Evolutionary conservation across 2,888 invertebrate genomes (phyloP).

Genomic region (Chymomyza caudatula): DNA sequence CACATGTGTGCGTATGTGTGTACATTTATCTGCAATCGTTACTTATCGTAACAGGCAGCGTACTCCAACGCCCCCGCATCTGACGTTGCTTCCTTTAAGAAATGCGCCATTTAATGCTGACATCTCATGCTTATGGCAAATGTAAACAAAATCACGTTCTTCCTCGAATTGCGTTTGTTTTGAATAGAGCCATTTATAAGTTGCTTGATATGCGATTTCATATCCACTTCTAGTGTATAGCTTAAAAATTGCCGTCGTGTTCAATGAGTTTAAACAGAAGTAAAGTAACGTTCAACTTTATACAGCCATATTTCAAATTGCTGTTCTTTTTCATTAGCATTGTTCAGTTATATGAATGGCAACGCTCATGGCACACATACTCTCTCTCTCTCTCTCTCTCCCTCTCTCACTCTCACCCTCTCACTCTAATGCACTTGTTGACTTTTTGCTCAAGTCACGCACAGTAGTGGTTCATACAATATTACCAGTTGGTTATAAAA

Average conservation of each 20-base stretch:
- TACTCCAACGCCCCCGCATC: not conserved
- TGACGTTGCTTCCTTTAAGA: not conserved
- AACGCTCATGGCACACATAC: no score
- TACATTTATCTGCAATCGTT: conserved; percentile 54
- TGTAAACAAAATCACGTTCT: conserved; percentile 40
- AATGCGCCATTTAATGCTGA: conserved; percentile 18
- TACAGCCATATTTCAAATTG: not conserved
- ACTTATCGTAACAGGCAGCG: not conserved
- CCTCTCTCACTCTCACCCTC: no score
- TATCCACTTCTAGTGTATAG: no score
- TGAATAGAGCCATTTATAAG: not conserved
- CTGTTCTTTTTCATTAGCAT: not conserved
- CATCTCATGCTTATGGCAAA: no score
- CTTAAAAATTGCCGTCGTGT: conserved; percentile 35
- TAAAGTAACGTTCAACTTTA: no score
- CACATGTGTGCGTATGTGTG: conserved; percentile 13
- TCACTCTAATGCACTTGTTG: conserved; percentile 53
- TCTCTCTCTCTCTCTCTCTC: no score
- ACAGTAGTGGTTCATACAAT: not conserved
- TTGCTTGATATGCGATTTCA: no score
- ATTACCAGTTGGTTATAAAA: not conserved
- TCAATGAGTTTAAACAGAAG: not conserved
- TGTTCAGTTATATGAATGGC: no score
- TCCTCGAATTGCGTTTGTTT: conserved; percentile 17
- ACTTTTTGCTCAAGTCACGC: conserved; percentile 20